Conservation (phyloP, 1,140 invertebrate species). For the Pectinophora gossypiella region DNA sequence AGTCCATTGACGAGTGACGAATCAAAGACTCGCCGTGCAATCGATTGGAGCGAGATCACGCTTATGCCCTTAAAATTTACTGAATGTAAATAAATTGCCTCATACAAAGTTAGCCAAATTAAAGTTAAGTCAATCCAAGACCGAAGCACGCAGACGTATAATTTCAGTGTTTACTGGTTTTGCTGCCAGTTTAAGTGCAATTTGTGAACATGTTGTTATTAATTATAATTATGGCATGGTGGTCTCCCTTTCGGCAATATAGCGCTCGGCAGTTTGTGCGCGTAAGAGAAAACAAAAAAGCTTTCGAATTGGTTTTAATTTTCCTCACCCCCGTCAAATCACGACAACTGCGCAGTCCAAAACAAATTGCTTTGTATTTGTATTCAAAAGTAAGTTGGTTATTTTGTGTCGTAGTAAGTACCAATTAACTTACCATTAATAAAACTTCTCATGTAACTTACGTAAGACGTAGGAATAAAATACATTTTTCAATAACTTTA, state of each 20-base stretch:
- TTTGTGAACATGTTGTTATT: slow-evolving; percentile 43
- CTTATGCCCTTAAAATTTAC: not conserved
- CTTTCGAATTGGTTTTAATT: no score
- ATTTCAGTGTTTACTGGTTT: slow-evolving; percentile 39
- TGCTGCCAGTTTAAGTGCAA: slow-evolving; percentile 26
- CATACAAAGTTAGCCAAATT: slow-evolving; percentile 3
- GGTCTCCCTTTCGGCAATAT: slow-evolving; percentile 24
- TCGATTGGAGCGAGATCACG: not conserved
- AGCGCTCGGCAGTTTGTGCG: slow-evolving; percentile 4
- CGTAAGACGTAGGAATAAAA: no score
- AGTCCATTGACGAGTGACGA: slow-evolving; percentile 19
- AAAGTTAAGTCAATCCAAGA: slow-evolving; percentile 5
- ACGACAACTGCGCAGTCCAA: no score
- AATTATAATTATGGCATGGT: slow-evolving; percentile 30
- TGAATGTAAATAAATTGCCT: not conserved
- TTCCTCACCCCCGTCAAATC: no score
- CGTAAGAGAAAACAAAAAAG: no score
- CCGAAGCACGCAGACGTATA: slow-evolving; percentile 25
- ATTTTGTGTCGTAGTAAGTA: no score
- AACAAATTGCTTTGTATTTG: no score
- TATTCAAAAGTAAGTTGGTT: no score
- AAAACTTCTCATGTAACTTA: no score
- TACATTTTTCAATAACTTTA: no score
- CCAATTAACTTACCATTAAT: no score
- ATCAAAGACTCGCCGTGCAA: slow-evolving; percentile 11